Evolutionary conservation across 2,888 invertebrate genomes (phyloP), one percentile per base, ranked within the genome.

Genomic region (Papilio demoleus): DNA sequence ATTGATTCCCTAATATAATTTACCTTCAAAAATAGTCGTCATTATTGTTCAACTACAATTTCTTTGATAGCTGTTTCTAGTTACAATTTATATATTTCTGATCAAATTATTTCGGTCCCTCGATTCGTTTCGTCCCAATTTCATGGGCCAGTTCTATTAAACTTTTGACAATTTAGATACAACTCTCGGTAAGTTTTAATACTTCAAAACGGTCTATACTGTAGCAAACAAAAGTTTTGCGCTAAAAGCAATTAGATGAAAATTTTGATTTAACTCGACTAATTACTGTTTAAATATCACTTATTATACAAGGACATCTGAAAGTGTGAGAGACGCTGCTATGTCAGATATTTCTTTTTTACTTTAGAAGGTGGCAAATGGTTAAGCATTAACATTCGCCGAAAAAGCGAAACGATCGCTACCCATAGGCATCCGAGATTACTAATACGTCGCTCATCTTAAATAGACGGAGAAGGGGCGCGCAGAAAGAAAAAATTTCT

Each of bases 121-220:
- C 19, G 5, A 47, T 24, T 47, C 22, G 22, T 24, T 47, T 14
- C 12, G 47, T 47, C 11, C 14, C 50, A n/a, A 50, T 27, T 50
- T 50, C 50, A 50, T 50, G 27, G 14, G 1, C 50, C 24, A 14
- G 14, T 27, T 50, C 50, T 24, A 27, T 50, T 50, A 27, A 50
- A 50, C 50, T 50, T 50, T 47, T 24, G 47, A 47, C 22, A 47
- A 47, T 47, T 47, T 47, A 47, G 47, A 24, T 22, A 47, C 50
- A 50, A 50, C 22, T 50, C 1, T 6, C 14, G 14, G 24, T 50
- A 24, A 50, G 24, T 50, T 50, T 50, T 27, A 24, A 50, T 50
- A 50, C 50, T 50, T 50, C 50, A 50, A 50, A 22, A 50, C 24
- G 27, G 24, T 6, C 5, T 27, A 24, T 50, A 14, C 50, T 50